phyloP scores from a whole-genome alignment of 35 echinoderm and acorn worm species.

The Strongylocentrotus purpuratus region DNA sequence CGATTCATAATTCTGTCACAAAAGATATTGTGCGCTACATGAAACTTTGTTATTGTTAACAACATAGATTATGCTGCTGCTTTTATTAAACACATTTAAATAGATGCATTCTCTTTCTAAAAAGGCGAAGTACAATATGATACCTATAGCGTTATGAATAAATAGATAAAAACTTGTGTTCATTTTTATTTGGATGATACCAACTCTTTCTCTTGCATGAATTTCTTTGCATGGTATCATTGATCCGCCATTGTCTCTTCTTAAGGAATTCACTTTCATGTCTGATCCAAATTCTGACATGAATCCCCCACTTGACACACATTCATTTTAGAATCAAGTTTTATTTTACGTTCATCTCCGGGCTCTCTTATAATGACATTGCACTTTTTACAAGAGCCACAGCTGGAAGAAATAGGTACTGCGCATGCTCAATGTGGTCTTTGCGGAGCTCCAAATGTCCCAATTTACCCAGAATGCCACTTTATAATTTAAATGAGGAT shows the following conservation, averaged over 20 bases:
- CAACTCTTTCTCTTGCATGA: no score
- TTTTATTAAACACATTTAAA: no score
- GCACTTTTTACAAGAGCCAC: not conserved
- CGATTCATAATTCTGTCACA: no score
- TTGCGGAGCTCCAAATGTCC: not conserved
- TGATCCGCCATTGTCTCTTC: not conserved
- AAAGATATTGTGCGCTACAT: no score
- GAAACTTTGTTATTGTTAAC: no score
- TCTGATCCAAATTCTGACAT: not conserved
- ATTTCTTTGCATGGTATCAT: not conserved
- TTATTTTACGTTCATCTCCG: not conserved
- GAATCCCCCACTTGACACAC: not conserved
- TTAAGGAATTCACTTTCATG: not conserved
- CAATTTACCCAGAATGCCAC: not conserved
- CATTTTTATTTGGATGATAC: no score
- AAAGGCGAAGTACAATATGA: no score
- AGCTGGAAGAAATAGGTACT: not conserved
- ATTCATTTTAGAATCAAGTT: not conserved
- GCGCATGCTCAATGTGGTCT: not conserved
- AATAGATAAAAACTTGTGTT: no score
- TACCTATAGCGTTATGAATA: no score
- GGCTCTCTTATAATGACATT: not conserved
- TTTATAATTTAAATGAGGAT: not conserved
- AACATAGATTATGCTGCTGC: no score
- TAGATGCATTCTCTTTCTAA: no score